These are phyloP conservation scores for Spatulosminthurus flaviceps DNA, from an alignment of 2,888 invertebrate genomes.

Conservation along the genomic window DNA sequence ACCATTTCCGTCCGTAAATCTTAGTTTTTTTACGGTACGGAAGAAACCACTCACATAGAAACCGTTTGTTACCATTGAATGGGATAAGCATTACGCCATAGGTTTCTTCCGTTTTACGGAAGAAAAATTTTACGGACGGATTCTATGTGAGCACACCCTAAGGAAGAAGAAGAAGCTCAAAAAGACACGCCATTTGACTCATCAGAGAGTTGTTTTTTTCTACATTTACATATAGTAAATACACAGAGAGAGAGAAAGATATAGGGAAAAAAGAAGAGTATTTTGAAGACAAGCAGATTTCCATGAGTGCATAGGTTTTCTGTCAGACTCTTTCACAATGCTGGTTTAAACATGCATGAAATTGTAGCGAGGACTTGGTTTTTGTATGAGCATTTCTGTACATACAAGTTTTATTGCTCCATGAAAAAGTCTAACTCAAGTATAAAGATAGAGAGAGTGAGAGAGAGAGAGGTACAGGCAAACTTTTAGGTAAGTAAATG, in stretches of 20 bases:
- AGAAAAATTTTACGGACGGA: too few species aligned
- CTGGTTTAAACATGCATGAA: neutral
- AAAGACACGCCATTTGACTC: slow-evolving; percentile 22
- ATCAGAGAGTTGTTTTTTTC: neutral
- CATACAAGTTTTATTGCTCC: slow-evolving; percentile 13
- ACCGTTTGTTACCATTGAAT: too few species aligned
- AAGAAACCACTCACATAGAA: too few species aligned
- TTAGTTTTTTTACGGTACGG: too few species aligned
- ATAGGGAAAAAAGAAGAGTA: too few species aligned
- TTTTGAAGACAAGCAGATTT: neutral
- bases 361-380: too few species aligned
- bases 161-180: neutral
- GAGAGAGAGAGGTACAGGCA: neutral
- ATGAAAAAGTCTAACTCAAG: slow-evolving; percentile 8
- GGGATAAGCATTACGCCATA: too few species aligned
- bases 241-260: neutral
- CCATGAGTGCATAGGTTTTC: neutral
- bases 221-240: too few species aligned
- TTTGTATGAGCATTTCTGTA: neutral
- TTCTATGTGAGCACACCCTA: too few species aligned
- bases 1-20: too few species aligned
- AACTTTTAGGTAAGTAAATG: neutral
- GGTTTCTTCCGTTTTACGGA: too few species aligned
- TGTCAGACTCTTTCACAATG: neutral
- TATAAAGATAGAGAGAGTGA: slow-evolving; percentile 18